Evolutionary conservation across 2,113 vertebrate genomes (phyloP).

Genomic region (Anolis carolinensis): DNA sequence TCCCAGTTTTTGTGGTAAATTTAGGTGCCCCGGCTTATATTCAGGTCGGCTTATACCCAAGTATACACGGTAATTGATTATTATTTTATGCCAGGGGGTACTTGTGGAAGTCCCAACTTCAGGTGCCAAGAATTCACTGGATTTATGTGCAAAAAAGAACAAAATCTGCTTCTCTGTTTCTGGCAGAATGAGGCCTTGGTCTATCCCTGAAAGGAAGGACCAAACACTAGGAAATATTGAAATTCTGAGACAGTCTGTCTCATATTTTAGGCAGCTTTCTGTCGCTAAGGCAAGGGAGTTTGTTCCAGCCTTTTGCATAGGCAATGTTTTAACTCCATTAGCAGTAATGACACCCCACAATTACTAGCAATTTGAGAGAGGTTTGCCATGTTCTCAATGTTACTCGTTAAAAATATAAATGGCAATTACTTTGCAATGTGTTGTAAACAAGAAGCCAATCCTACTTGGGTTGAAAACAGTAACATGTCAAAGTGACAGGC

Average conservation of each 20-base stretch:
- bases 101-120: too few relatives aligned
- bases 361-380: neutral
- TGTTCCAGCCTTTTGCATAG: neutral
- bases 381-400: conserved; percentile 16
- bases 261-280: neutral
- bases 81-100: too few relatives aligned
- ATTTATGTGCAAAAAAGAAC: too few relatives aligned
- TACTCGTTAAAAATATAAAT: conserved; percentile 32
- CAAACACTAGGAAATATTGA: neutral
- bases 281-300: neutral
- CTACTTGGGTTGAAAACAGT: conserved; percentile 1
- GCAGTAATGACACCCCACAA: conserved; percentile 10
- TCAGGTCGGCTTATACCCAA: too few relatives aligned
- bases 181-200: too few relatives aligned
- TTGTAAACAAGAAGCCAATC: conserved; percentile 22
- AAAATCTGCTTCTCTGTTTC: too few relatives aligned
- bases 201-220: too few relatives aligned
- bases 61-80: too few relatives aligned
- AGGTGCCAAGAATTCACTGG: too few relatives aligned
- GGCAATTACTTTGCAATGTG: conserved; percentile 19
- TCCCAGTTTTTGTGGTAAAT: too few relatives aligned
- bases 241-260: neutral
- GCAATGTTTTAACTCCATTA: conserved; percentile 10
- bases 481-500: conserved; percentile 30
- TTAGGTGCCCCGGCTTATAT: too few relatives aligned